A percentile compares a stretch with the other conserved stretches of the same genome.
Evolutionary conservation across 1,140 invertebrate genomes (phyloP).

Genomic region (Colletes latitarsis): DNA sequence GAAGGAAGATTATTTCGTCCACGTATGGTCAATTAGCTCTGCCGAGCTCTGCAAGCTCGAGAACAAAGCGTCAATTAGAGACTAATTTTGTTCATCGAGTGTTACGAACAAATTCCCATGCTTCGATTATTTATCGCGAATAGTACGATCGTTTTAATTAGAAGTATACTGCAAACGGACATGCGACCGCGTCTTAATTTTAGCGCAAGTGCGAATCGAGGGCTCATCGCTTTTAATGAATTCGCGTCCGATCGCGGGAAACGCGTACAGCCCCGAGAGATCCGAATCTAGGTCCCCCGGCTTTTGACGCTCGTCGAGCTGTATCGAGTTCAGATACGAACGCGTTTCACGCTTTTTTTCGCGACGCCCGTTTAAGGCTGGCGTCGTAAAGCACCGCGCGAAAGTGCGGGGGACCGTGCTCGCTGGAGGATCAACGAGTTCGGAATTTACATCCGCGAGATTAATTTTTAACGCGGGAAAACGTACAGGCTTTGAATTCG

Average conservation of each 20-base stretch:
- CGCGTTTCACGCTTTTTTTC: background rate
- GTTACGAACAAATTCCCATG: too few species aligned
- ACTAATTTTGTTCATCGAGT: too few species aligned
- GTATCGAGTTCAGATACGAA: constrained; percentile 2
- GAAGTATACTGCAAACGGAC: too few species aligned
- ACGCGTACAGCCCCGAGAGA: constrained; percentile 12
- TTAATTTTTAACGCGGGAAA: background rate
- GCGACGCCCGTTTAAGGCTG: background rate
- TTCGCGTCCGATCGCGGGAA: constrained; percentile 12
- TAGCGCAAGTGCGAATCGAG: constrained; percentile 24
- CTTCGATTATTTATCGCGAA: too few species aligned
- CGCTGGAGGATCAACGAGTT: too few species aligned
- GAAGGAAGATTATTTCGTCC: too few species aligned
- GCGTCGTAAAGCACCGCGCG: background rate
- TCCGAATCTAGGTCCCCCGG: background rate
- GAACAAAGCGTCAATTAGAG: too few species aligned
- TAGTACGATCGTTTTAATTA: too few species aligned
- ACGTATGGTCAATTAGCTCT: too few species aligned
- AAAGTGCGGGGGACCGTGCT: background rate
- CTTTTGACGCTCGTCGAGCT: constrained; percentile 26
- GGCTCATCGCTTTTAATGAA: constrained; percentile 35
- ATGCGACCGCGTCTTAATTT: constrained; percentile 16
- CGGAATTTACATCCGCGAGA: constrained; percentile 1
- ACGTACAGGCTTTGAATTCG: background rate
- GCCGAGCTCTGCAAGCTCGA: too few species aligned